Evolutionary conservation across 2,888 invertebrate species (phyloP), one percentile per base, ranked within the genome.

Genomic region (Baronia brevicornis): DNA sequence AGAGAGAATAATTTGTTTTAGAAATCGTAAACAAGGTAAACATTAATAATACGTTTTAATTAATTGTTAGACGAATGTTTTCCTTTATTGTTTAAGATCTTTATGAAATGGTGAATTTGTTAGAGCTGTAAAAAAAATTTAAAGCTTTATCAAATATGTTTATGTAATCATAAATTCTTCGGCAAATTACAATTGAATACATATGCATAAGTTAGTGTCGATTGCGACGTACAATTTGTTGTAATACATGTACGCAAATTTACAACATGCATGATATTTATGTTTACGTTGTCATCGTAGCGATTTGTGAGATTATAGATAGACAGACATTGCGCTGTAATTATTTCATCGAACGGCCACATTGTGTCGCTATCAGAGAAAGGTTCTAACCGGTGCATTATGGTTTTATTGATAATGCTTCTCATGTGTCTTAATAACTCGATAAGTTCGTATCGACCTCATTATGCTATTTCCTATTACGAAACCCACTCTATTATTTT

Each of bases 361-460:
- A 33, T n/a, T 26, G 20, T 32, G 33, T 33, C 33, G 22, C 33
- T 26, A 33, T 21, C 20, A 27, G 33, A 27, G 33, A 33, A 33
- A 33, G 27, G 27, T 33, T 22, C 8, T 15, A 21, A 22, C 21
- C 21, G 15, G 21, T 21, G 22, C 27, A 33, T 27, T 25, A 31
- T 22, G 13, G 18, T 18, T 5, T 19, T 13, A 25, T 25, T 33
- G 26, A 33, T 33, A 27, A 15, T 32, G 18, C 24, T 14, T 10
- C 15, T 15, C 19, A 6, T 25, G 26, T 19, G 4, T 15, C 26
- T 21, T 26, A 17, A 27, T 21, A 15, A 20, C 21, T 11, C 14
- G 11, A 27, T 15, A 27, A 33, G 17, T 26, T 10, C 20, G 27
- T 26, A 22, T 13, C 7, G 32, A 25, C 10, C 8, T 10, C 14